phyloP scores from a whole-genome alignment of 2,797 vertebrate genomes.

The Argyrosomus regius region DNA sequence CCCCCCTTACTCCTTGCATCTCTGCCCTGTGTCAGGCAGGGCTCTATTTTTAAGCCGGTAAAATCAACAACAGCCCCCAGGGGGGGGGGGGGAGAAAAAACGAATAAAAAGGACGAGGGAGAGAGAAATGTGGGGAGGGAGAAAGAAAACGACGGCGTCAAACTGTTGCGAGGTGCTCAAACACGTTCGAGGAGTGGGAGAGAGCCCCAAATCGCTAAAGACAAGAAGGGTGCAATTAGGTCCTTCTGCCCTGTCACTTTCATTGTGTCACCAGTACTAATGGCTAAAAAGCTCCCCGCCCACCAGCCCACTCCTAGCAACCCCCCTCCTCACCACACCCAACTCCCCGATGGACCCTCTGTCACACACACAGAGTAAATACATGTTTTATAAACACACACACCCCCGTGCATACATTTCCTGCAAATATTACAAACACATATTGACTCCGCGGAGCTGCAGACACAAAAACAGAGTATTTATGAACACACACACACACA shows the following conservation, averaged over 20 bases:
- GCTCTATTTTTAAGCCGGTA: slow-evolving; percentile 68
- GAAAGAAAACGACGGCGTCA: neutral
- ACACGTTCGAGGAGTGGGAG: slow-evolving; percentile 27
- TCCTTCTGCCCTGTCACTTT: slow-evolving; percentile 80
- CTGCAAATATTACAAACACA: slow-evolving; percentile 46
- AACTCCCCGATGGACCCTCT: slow-evolving; percentile 60
- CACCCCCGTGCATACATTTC: neutral
- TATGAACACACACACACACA: slow-evolving; percentile 27
- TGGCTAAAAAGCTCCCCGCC: slow-evolving; percentile 67
- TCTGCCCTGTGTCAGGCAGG: slow-evolving; percentile 47
- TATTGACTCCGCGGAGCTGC: slow-evolving; percentile 23
- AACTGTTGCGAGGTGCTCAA: slow-evolving; percentile 54
- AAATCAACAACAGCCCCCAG: slow-evolving; percentile 54
- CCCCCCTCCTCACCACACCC: slow-evolving; percentile 59
- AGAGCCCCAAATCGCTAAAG: slow-evolving; percentile 59
- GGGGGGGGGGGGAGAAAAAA: neutral
- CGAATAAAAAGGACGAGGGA: slow-evolving; percentile 22
- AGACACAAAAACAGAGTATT: slow-evolving; percentile 23
- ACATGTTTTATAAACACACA: slow-evolving; percentile 13
- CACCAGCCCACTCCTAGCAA: slow-evolving; percentile 61
- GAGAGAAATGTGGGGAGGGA: slow-evolving; percentile 12
- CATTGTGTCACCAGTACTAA: slow-evolving; percentile 79
- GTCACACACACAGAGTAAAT: slow-evolving; percentile 57
- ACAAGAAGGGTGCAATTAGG: slow-evolving; percentile 79
- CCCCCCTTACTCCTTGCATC: slow-evolving; percentile 36